Evolutionary conservation across 1,140 invertebrate genomes (phyloP).

Genomic region (Thaumatotibia leucotreta): DNA sequence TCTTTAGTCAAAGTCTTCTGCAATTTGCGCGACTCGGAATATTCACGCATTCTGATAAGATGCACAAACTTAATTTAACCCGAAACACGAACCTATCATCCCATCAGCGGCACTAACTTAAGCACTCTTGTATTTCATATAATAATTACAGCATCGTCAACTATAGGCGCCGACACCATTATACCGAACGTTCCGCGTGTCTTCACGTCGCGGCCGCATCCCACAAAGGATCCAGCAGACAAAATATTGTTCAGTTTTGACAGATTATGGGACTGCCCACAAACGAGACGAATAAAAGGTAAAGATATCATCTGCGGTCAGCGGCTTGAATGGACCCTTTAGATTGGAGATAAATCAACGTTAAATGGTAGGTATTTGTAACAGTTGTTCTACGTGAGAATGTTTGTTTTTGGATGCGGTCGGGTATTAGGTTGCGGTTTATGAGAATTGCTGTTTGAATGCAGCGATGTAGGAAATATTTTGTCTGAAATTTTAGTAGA

Average conservation of each 20-base stretch:
- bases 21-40: not conserved
- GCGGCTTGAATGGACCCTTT: constrained; percentile 11
- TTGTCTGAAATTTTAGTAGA: no score
- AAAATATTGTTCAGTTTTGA: constrained; percentile 14
- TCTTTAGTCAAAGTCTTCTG: not conserved
- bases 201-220: constrained; percentile 4
- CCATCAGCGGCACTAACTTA: not conserved
- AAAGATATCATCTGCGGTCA: constrained; percentile 9
- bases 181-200: not conserved
- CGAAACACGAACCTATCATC: not conserved
- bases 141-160: not conserved
- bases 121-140: not conserved
- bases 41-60: not conserved
- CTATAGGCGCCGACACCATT: not conserved
- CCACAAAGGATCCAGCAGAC: constrained; percentile 10
- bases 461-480: not conserved
- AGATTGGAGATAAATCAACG: constrained; percentile 11
- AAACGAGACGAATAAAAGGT: not conserved
- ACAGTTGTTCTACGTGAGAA: constrained; percentile 13
- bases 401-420: constrained; percentile 11
- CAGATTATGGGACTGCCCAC: constrained; percentile 11
- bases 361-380: constrained; percentile 14
- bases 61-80: not conserved
- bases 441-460: no score
- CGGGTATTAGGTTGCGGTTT: constrained; percentile 10